Percentiles rank a stretch among this genome's conserved stretches.
Conservation (phyloP, 2,113 vertebrate species). For the Cyprinodon brontotheroides region DNA sequence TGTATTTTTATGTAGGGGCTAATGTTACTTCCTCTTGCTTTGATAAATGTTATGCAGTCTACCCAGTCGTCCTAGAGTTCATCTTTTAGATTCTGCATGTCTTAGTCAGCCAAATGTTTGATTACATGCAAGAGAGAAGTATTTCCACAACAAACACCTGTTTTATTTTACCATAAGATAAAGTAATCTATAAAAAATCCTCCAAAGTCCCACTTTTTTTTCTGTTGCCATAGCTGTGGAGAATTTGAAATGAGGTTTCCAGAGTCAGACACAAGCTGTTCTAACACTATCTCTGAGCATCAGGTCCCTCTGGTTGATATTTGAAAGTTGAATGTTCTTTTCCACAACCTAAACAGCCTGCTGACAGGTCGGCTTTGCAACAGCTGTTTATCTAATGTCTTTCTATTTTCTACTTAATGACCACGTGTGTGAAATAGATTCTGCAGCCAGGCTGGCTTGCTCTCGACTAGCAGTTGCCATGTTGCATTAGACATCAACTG, state of each 20-base stretch:
- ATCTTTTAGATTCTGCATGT: background rate
- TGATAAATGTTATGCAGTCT: background rate
- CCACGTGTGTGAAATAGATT: slow-evolving; percentile 19
- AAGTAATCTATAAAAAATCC: no score
- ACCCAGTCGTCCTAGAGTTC: background rate
- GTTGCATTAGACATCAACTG: slow-evolving; percentile 4
- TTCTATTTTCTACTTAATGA: slow-evolving; percentile 34
- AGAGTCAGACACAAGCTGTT: background rate
- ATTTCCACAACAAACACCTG: no score
- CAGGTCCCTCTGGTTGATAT: background rate
- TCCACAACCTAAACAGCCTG: slow-evolving; percentile 16
- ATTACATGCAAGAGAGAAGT: no score
- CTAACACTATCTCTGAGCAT: background rate
- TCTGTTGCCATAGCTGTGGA: background rate
- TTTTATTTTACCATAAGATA: no score
- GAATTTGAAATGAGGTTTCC: background rate
- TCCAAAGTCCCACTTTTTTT: no score
- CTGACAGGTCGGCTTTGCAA: slow-evolving; percentile 14
- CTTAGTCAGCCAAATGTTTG: no score
- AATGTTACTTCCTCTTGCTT: background rate
- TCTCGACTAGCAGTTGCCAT: slow-evolving; percentile 33
- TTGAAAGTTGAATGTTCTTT: slow-evolving; percentile 11
- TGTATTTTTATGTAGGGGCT: background rate
- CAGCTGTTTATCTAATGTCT: slow-evolving; percentile 41
- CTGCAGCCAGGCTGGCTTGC: slow-evolving; percentile 16